A percentile compares a stretch with the other conserved stretches of the same genome.
Conservation (phyloP, 2,888 invertebrate genomes). For the Synergus gifuensis region DNA sequence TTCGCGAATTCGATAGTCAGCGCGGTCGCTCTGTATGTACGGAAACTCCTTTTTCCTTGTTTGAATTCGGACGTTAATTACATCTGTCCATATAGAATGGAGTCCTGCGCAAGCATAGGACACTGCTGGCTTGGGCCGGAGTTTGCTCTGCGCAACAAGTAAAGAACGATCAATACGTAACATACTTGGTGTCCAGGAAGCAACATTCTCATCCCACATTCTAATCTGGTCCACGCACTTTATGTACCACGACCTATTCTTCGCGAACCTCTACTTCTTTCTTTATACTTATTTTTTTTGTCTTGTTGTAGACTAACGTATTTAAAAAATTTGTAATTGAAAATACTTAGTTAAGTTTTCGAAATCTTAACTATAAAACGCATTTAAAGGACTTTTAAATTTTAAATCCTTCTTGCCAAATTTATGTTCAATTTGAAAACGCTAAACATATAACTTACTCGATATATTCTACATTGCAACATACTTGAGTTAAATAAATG, state of each 20-base stretch:
- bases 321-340: too few relatives aligned
- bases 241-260: not conserved
- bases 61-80: conserved; percentile 69
- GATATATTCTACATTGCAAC: not conserved
- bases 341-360: too few relatives aligned
- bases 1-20: conserved; percentile 25
- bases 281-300: too few relatives aligned
- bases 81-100: conserved; percentile 66
- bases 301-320: too few relatives aligned
- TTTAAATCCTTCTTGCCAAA: too few relatives aligned
- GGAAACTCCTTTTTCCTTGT: conserved; percentile 59
- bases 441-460: not conserved
- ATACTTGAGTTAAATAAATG: not conserved
- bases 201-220: conserved; percentile 24
- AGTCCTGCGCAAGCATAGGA: conserved; percentile 62
- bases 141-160: conserved; percentile 75
- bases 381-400: too few relatives aligned
- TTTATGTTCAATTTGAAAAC: not conserved
- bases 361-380: too few relatives aligned
- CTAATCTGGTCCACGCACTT: conserved; percentile 27
- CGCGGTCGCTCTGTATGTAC: conserved; percentile 26
- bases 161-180: conserved; percentile 74
- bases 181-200: conserved; percentile 64
- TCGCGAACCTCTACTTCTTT: not conserved
- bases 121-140: conserved; percentile 53